Percentiles rank a stretch among this genome's conserved stretches.
Conservation (phyloP, 2,888 invertebrate genomes). For the Eupithecia tripunctaria region DNA sequence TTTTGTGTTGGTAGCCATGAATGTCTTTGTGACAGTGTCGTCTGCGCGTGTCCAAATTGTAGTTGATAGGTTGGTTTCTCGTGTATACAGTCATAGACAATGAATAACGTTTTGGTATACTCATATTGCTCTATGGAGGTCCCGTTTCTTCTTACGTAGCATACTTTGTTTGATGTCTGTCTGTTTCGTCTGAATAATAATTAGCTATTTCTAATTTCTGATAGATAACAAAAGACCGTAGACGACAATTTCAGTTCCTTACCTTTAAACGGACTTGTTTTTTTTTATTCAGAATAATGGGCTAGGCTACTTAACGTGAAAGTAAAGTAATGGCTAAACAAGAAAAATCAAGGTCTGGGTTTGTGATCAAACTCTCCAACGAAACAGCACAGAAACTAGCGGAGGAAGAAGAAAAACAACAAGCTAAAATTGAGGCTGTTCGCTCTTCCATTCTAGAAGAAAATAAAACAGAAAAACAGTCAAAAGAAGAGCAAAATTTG, state of each 20-base stretch:
- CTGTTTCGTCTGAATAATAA: too few relatives aligned
- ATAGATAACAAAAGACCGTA: background rate
- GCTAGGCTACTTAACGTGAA: slow-evolving; percentile 9
- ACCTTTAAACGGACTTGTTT: background rate
- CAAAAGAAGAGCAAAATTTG: slow-evolving; percentile 22
- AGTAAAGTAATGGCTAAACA: slow-evolving; percentile 62
- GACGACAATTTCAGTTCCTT: background rate
- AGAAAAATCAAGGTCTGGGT: slow-evolving; percentile 70
- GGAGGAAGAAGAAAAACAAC: slow-evolving; percentile 70
- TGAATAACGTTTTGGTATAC: too few relatives aligned
- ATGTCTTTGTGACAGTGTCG: too few relatives aligned
- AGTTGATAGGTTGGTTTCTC: too few relatives aligned
- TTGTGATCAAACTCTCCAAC: slow-evolving; percentile 77
- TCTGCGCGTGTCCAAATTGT: too few relatives aligned
- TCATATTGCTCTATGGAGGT: too few relatives aligned
- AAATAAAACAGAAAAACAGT: slow-evolving; percentile 6
- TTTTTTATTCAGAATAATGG: slow-evolving; percentile 2
- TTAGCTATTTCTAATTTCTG: too few relatives aligned
- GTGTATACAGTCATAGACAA: too few relatives aligned
- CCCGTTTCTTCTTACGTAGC: too few relatives aligned
- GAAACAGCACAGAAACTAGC: slow-evolving; percentile 79
- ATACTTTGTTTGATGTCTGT: too few relatives aligned
- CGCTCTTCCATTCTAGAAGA: background rate
- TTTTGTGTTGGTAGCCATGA: too few relatives aligned
- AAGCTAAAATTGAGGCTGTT: slow-evolving; percentile 46